Evolutionary conservation across 2,797 vertebrate species (phyloP).

Genomic region (Cuculus canorus): DNA sequence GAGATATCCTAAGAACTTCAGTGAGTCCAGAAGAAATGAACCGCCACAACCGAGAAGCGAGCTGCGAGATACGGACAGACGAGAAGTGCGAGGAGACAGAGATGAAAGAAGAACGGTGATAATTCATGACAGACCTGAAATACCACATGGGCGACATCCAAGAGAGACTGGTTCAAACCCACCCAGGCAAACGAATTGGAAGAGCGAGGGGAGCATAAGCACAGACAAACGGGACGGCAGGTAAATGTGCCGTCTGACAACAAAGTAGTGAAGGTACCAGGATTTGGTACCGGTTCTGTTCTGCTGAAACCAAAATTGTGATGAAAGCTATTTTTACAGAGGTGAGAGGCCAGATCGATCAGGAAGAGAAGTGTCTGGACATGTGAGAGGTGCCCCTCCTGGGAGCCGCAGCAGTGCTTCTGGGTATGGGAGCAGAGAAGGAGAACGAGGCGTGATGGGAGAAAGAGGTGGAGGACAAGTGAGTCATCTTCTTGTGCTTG

Average conservation of each 20-base stretch:
- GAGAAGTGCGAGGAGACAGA: conserved; percentile 89
- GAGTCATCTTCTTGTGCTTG: neutral
- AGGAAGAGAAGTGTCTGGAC: conserved; percentile 86
- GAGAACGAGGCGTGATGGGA: conserved; percentile 83
- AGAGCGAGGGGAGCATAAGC: conserved; percentile 84
- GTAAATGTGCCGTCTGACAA: conserved; percentile 70
- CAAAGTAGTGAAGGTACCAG: too few species aligned
- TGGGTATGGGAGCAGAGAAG: conserved; percentile 85
- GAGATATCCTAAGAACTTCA: conserved; percentile 91
- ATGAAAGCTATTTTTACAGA: conserved; percentile 66
- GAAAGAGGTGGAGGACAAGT: conserved; percentile 86
- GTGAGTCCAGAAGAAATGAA: conserved; percentile 86
- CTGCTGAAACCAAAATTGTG: conserved; percentile 56
- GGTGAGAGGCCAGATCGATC: conserved; percentile 87
- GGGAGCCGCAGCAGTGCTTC: conserved; percentile 83
- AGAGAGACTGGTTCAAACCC: conserved; percentile 84
- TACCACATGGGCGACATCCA: conserved; percentile 85
- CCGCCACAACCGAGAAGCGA: conserved; percentile 83
- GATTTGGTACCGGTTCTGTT: neutral
- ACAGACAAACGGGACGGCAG: conserved; percentile 89
- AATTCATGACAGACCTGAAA: conserved; percentile 85
- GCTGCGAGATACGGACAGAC: conserved; percentile 87
- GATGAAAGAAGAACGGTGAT: conserved; percentile 86
- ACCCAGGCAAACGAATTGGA: conserved; percentile 84
- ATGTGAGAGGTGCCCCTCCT: conserved; percentile 85